phyloP scores from a whole-genome alignment of 2,113 vertebrate genomes.

The Rhombomys opimus region DNA sequence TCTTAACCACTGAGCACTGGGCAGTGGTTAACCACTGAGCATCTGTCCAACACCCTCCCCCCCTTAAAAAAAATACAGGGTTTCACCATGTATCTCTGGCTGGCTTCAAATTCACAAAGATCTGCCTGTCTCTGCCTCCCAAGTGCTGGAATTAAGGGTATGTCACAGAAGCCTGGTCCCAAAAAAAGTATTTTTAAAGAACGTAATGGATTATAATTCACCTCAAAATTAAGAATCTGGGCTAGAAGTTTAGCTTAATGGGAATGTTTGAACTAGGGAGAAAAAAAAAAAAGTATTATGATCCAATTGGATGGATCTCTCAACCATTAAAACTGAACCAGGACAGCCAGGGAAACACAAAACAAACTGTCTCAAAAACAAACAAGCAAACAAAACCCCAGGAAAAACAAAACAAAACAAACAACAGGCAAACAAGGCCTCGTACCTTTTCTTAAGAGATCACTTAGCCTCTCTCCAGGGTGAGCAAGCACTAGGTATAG shows the following conservation, averaged over 20 bases:
- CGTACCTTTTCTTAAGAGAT: background rate
- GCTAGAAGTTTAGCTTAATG: background rate
- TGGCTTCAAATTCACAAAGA: background rate
- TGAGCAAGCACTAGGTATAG: background rate
- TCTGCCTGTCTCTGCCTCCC: background rate
- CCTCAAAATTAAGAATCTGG: background rate
- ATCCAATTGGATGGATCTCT: background rate
- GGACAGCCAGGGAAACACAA: too few species aligned
- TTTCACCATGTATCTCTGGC: background rate
- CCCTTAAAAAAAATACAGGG: background rate
- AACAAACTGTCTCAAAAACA: background rate
- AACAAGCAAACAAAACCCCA: background rate
- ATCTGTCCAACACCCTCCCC: background rate
- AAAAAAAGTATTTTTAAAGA: background rate
- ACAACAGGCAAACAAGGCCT: background rate
- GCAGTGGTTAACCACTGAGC: background rate
- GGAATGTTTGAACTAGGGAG: slow-evolving; percentile 28
- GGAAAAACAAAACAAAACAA: background rate
- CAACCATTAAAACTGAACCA: slow-evolving; percentile 29
- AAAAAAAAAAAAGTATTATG: background rate
- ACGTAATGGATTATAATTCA: background rate
- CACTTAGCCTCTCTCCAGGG: background rate
- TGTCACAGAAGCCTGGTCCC: background rate
- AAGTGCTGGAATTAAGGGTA: background rate
- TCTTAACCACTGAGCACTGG: background rate